Base-by-base conservation (phyloP, 2,888 invertebrate species). In the Ormyrus pomaceus region DNA sequence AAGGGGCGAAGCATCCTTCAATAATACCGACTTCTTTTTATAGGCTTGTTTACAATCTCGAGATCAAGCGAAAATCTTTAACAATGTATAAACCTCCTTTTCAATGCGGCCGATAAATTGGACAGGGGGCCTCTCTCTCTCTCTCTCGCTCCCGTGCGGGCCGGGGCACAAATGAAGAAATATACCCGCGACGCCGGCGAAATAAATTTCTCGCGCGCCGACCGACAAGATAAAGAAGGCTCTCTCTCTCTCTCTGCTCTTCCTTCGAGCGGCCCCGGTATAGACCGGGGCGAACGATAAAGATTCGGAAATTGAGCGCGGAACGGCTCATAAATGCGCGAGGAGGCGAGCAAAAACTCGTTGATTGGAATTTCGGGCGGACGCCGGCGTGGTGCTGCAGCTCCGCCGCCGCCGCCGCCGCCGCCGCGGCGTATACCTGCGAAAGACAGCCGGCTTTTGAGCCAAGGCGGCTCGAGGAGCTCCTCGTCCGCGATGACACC, bases 281-380 rank as follows among this genome's bases (percentile, higher is more conserved):
- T 11, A 58, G 11, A 11, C 45, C 10, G 62, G 77, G 68, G 64
- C 75, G 77, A 64, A 34, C 75, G 66, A 77, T 77, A 81, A 81
- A 77, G 66, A 81, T 81, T 74, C 77, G 77, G 68, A 75, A 81
- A 81, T 75, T 50, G 72, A 65, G 7, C 59, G 50, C 53, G 66
- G 72, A 13, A n/a, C 45, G 62, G 6, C 53, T 71, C 61, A 59
- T 79, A 68, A 72, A 68, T 50, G 69, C 62, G 56, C 55, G 51
- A 61, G 34, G 10, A 62, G 11, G 6, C 53, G 69, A 48, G 86
- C 86, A 88, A 89, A 88, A 87, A 87, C 85, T 86, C 84, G 87
- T 86, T 86, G 89, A 89, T 87, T 86, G 87, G 88, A 88, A 88
- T 88, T 34, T 87, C 87, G 87, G 87, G 84, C 84, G 84, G 87